These are phyloP conservation scores for Himantopus leucocephalus DNA, from an alignment of 2,113 vertebrate genomes.

Conservation along the genomic window DNA sequence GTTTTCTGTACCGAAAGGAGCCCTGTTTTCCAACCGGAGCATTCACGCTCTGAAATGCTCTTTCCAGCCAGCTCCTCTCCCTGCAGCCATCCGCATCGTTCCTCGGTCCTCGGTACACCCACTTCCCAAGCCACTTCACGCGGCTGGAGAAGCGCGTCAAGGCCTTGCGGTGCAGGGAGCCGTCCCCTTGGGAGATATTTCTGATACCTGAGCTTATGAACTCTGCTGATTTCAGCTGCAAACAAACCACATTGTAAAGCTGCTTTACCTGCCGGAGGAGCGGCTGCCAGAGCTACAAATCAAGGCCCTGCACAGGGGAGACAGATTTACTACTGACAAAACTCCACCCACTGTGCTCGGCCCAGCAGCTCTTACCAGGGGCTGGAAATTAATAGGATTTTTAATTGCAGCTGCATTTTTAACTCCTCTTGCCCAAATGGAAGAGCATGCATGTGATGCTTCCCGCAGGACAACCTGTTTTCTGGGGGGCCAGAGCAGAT, in stretches of 20 bases:
- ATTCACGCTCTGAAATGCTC: background rate
- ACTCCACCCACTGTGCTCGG: background rate
- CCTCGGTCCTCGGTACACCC: background rate
- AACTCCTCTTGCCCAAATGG: background rate
- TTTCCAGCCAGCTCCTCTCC: background rate
- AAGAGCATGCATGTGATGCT: background rate
- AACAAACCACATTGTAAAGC: background rate
- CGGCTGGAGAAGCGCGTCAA: accelerated
- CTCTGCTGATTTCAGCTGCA: background rate
- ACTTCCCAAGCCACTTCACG: background rate
- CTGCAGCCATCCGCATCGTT: accelerated
- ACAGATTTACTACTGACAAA: background rate
- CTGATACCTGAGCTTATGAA: background rate
- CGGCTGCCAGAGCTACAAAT: background rate
- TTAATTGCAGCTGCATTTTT: background rate
- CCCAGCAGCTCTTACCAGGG: background rate
- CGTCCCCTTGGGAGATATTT: background rate
- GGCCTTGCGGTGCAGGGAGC: accelerated
- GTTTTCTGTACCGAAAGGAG: background rate
- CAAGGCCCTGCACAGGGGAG: background rate
- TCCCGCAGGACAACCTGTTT: background rate
- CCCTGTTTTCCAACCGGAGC: background rate
- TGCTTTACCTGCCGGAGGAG: background rate
- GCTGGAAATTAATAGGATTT: background rate
- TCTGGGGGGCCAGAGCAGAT: background rate